These are phyloP conservation scores for Neodiprion virginianus DNA, from an alignment of 1,140 invertebrate species.

Conservation along the genomic window DNA sequence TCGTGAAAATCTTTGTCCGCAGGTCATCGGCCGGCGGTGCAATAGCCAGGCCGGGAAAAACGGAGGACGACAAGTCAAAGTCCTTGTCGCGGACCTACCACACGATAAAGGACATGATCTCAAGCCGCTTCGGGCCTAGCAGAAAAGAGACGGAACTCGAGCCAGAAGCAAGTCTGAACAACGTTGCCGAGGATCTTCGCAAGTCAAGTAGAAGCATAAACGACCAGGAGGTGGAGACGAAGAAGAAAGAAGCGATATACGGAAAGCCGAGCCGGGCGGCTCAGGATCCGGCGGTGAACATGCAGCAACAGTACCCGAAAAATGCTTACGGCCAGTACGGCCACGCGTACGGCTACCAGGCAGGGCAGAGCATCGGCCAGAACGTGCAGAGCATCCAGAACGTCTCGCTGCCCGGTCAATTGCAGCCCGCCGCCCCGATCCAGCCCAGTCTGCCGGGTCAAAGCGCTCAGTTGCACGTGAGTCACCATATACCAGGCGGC, in stretches of 20 bases:
- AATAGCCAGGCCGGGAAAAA: conserved; percentile 42
- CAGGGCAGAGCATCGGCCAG: conserved; percentile 33
- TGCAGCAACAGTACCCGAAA: conserved; percentile 55
- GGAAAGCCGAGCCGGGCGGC: conserved; percentile 61
- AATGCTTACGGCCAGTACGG: conserved; percentile 51
- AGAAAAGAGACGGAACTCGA: conserved; percentile 66
- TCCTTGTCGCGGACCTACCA: conserved; percentile 79
- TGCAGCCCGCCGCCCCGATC: conserved; percentile 46
- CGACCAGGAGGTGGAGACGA: conserved; percentile 45
- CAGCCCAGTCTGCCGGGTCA: conserved; percentile 54
- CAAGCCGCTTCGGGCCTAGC: conserved; percentile 75
- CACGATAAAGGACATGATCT: conserved; percentile 85
- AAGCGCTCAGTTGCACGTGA: conserved; percentile 57
- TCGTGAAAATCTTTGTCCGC: conserved; percentile 19
- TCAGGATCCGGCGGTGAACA: conserved; percentile 50
- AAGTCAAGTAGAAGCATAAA: conserved; percentile 60
- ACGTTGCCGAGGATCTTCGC: conserved; percentile 67
- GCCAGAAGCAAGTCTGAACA: conserved; percentile 68
- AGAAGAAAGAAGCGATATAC: conserved; percentile 62
- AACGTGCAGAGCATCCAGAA: conserved; percentile 45
- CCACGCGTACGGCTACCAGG: conserved; percentile 49
- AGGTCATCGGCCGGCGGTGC: conserved; percentile 46
- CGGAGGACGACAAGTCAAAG: conserved; percentile 68
- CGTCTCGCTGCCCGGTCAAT: conserved; percentile 51
- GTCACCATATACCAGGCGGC: conserved; percentile 52